Percentiles rank a stretch among this genome's conserved stretches.
These are phyloP conservation scores for Styela plicata DNA, from an alignment of 23 tunicate species.

Conservation along the genomic window DNA sequence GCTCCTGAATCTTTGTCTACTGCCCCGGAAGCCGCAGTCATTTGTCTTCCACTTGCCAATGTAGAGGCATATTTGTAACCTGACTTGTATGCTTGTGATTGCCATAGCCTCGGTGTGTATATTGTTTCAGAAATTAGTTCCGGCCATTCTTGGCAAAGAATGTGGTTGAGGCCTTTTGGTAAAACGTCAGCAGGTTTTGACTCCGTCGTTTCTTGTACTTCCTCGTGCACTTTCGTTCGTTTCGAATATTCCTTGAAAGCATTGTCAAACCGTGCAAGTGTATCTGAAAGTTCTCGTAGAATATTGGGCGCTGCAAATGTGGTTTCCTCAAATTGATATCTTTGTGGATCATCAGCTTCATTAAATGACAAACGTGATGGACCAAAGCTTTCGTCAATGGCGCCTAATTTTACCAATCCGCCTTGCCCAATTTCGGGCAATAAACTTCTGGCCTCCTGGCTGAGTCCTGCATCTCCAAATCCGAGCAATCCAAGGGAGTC, in stretches of 20 bases:
- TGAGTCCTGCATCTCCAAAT: constrained; percentile 49
- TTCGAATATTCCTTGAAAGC: constrained; percentile 55
- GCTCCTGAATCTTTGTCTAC: constrained; percentile 14
- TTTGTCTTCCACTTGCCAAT: constrained; percentile 40
- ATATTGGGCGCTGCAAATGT: constrained; percentile 93
- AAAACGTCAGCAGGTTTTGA: constrained; percentile 48
- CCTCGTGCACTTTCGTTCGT: constrained; percentile 49
- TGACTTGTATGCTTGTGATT: constrained; percentile 55
- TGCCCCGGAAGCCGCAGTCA: not conserved
- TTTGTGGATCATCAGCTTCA: constrained; percentile 81
- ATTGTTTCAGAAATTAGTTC: constrained; percentile 59
- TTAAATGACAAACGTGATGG: constrained; percentile 44
- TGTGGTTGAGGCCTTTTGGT: constrained; percentile 49
- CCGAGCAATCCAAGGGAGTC: constrained; percentile 53
- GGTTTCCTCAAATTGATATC: constrained; percentile 87
- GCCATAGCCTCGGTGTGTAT: constrained; percentile 73
- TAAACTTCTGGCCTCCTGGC: constrained; percentile 57
- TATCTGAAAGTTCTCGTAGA: constrained; percentile 75
- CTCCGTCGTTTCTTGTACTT: constrained; percentile 43
- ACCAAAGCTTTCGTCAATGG: constrained; percentile 48
- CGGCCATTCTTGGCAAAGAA: constrained; percentile 68
- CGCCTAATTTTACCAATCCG: constrained; percentile 23
- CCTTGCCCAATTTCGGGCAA: constrained; percentile 73
- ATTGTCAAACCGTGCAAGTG: constrained; percentile 34
- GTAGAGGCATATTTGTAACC: constrained; percentile 45